Base-by-base conservation (phyloP, 1,140 invertebrate species). In the Babylonia areolata region DNA sequence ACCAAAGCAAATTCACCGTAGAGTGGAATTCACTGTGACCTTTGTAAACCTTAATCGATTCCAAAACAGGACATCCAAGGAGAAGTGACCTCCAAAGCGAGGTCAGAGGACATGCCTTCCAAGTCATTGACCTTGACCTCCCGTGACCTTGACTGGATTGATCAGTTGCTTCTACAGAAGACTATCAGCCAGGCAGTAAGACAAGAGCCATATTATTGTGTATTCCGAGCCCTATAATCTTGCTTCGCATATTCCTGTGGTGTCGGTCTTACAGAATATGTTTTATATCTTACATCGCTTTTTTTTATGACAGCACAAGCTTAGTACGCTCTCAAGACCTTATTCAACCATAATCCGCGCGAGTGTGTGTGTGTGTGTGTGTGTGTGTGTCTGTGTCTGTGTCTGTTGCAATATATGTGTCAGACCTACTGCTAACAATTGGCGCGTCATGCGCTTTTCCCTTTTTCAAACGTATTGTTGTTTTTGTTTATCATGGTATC, bases 71-170 rank as follows among this genome's bases (percentile, higher is more conserved):
- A 28, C 11, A 28, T 15, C 11, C 75, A 9, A 42, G 39, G 2
- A 6, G 35, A 77, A 40, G 37, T 28, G 15, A 77, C 37, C 75
- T 40, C 37, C 37, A 40, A 39, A 40, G 33, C 35, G 20, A 40
- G 75, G 37, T 40, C 75, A 40, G 37, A 23, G 75, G 20, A 77
- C 3, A 77, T 37, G 75, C 12, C 37, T 11, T 9, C 75, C 11
- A 15, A 37, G 75, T 77, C 37, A 77, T 40, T 37, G 75, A 37
- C 75, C 35, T 37, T 77, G 75, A 40, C 75, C 75, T 77, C 37
- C 11, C 78, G 46, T 80, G 78, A 80, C 46, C 78, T 80, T 54
- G 78, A 51, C 40, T 80, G 78, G 78, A n/a, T 80, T 54, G 78
- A 80, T 37, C 40, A 54, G 46, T 54, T 80, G 46, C n/a, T 80